Percentiles rank a stretch among this genome's conserved stretches.
phyloP scores from a whole-genome alignment of 2,113 vertebrate species.

The Jacana jacana region DNA sequence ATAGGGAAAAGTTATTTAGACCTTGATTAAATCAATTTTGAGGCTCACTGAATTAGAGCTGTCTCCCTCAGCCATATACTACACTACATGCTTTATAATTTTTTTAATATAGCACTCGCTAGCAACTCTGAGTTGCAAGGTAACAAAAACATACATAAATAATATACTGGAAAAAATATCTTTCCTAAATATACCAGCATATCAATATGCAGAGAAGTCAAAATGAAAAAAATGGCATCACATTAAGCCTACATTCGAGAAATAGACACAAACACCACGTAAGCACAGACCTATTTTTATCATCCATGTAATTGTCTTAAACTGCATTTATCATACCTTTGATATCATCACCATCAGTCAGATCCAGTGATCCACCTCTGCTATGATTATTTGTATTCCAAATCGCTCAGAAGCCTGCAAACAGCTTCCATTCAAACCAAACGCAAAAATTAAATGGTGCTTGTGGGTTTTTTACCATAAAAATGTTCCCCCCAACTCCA shows the following conservation, averaged over 20 bases:
- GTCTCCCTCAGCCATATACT: background rate
- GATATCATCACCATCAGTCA: background rate
- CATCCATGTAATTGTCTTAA: conserved; percentile 9
- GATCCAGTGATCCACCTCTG: conserved; percentile 2
- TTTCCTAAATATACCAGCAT: conserved; percentile 20
- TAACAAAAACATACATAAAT: conserved; percentile 48
- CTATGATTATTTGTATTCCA: background rate
- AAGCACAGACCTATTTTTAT: conserved; percentile 22
- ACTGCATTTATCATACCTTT: conserved; percentile 19
- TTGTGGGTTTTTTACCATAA: background rate
- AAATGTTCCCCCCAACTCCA: background rate
- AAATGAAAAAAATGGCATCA: background rate
- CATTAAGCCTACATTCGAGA: background rate
- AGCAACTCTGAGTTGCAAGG: conserved; percentile 31
- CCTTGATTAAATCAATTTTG: background rate
- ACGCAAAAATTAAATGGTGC: background rate
- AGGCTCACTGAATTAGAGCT: background rate
- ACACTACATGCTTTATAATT: background rate
- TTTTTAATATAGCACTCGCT: conserved; percentile 41
- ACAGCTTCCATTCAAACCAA: background rate
- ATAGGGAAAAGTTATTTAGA: background rate
- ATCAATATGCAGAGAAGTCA: background rate
- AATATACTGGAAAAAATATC: conserved; percentile 27
- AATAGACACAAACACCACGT: background rate
- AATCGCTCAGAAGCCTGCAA: background rate